Base-by-base conservation (phyloP, 37 sponge, comb jelly and placozoan species). In the Hexactinellida sp. region DNA sequence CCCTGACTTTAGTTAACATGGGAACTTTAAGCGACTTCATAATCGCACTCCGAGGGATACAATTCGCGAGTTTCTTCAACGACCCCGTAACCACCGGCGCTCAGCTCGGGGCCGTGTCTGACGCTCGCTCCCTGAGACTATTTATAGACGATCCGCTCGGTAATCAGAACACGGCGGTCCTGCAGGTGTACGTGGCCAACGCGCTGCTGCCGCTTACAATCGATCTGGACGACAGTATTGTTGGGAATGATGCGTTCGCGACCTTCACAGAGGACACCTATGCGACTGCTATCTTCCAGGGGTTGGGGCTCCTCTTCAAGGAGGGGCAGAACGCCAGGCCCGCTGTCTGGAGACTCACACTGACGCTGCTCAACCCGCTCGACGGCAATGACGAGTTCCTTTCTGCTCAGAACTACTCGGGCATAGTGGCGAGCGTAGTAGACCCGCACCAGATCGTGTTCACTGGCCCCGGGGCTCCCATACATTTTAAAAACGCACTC, bases 201-300 rank as follows among this genome's bases (percentile, higher is more conserved):
- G 3, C 76, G 34, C 76, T 63, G 28, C 76, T 63, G 5, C 76
- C 76, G 76, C 76, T 63, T 32, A 63, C 76, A 10, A 10, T 63
- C 3, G 76, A 63, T n/a, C 76, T 63, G 25, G 76, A 63, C 76
- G 76, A 63, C 76, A 63, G 76, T n/a, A 63, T n/a, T n/a, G 3
- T 23, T 25, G 76, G 76, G 13, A 63, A 63, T n/a, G 13, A 63
- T n/a, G 76, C 76, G 3, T n/a, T 63, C 21, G 76, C 76, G 3
- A 25, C 76, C 13, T 63, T 63, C 34, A 63, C 76, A 23, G 76
- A 63, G 30, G 76, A 63, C 13, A 28, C 76, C 1, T 25, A 7
- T 32, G 76, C 76, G 3, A 23, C 13, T 63, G 76, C 76, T n/a
- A 25, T 63, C 13, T 63, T 63, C 76, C 76, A 63, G 34, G 30